Base-by-base conservation (phyloP, 1,140 invertebrate species). In the Zaprionus lachaisei region DNA sequence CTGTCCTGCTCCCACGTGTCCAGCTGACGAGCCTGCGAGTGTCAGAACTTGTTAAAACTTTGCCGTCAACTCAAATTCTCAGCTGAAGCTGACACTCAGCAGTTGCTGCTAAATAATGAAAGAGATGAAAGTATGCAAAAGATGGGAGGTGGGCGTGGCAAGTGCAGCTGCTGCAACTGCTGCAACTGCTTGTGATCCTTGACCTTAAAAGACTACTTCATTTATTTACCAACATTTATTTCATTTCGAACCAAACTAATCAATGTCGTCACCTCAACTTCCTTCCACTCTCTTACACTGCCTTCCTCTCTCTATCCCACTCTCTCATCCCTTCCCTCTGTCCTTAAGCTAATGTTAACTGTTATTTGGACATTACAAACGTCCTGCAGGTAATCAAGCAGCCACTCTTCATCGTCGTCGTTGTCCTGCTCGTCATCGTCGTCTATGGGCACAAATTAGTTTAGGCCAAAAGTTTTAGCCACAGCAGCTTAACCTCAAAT, bases 21-120 rank as follows among this genome's bases (percentile, higher is more conserved):
- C 34, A 41, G 38, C 37, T 68, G 71, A 37, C 71, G 37, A 73
- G 81, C 69, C 85, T 84, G 85, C 79, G 85, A 90, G 85, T 89
- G 85, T 90, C 85, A 89, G 85, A 89, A 89, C 72, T 89, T 89
- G 85, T 89, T 89, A 89, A 89, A 90, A 89, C 85, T 90, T 89
- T 89, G 84, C 81, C 80, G 75, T 87, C 84, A 87, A 89, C 80
- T 87, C 70, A 69, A 69, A 79, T 51, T 56, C 64, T 56, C 54
- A 66, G 64, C 64, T 66, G 54, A 31, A 31, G 44, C 34, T 51
- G 28, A 17, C 41, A 17, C 58, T 41, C 38, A 34, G 24, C 58
- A 60, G 37, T 20, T 68, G 78, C 81, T 80, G 80, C 69, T 71
- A 74, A 89, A 84, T 89, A 84, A 84, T 87, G 74, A 77, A 89